Evolutionary conservation across 2,113 vertebrate genomes (phyloP).

Genomic region (Pheucticus melanocephalus): DNA sequence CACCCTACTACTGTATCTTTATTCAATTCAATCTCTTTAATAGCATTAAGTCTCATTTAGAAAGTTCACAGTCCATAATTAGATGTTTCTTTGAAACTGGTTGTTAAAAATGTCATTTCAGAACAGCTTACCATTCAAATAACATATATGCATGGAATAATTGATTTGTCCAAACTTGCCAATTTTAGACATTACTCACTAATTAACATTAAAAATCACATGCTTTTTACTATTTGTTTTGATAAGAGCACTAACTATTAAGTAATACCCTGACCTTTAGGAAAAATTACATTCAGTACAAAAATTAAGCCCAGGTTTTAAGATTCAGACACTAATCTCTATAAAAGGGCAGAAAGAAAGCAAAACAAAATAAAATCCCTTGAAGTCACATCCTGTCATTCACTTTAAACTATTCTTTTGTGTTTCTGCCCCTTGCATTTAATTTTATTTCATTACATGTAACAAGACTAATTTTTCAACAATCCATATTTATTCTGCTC

Average conservation of each 20-base stretch:
- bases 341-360: not conserved
- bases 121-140: not conserved
- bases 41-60: not conserved
- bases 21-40: not conserved
- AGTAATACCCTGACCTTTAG: not conserved
- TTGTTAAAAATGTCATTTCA: not conserved
- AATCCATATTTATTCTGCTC: not conserved
- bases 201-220: not conserved
- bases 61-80: conserved; percentile 27
- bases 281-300: not conserved
- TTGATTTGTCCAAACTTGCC: not conserved
- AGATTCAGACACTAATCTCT: not conserved
- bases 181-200: not conserved
- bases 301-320: not conserved
- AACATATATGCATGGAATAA: not conserved
- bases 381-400: not conserved
- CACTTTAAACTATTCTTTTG: not conserved
- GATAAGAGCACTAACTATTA: not conserved
- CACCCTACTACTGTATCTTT: not conserved
- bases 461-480: conserved; percentile 2
- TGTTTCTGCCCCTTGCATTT: not conserved
- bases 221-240: not conserved
- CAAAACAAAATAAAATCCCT: not conserved
- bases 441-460: conserved; percentile 6
- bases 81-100: not conserved